Base-by-base conservation (phyloP, 1,140 invertebrate species). In the Atta colombica region DNA sequence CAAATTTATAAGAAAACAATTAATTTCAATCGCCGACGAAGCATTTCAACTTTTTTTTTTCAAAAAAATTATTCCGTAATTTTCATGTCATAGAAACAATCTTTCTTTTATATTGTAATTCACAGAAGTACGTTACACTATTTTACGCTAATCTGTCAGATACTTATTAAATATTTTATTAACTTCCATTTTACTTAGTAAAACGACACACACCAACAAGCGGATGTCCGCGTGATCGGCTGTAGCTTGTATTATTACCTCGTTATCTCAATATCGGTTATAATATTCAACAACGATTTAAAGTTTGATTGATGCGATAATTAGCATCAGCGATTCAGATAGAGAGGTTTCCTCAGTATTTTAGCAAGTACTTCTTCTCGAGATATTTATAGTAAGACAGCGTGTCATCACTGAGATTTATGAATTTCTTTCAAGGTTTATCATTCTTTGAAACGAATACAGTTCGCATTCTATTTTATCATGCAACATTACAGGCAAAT, bases 181-280 rank as follows among this genome's bases (percentile, higher is more conserved):
- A 45, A 10, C 4, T 25, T 16, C 31, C 45, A 90, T 90, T 90
- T 90, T 90, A 77, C 81, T 39, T 81, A 65, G 74, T 90, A 90
- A 86, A 91, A 84, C 78, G 66, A 53, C 77, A 58, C 60, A 60
- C 72, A 89, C 85, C 53, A 39, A 35, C 72, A 65, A 60, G 65
- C 35, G 63, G 3, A 66, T 78, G 63, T 72, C 69, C 53, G 60
- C 77, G 49, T 60, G 71, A 91, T 86, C 82, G 85, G 89, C 21
- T 71, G 90, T 85, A 86, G 77, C 39, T 58, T 84, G 68, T 90
- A 66, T 88, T 51, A 89, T 75, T 88, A 85, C 85, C 85, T 90
- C 87, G 87, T 68, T 69, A 88, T 66, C 55, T 66, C 65, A 60
- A 88, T 4, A 74, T 82, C 69, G 81, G 80, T 31, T 69, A 10